Percentiles rank a stretch among this genome's conserved stretches.
Conservation (phyloP, 2,113 vertebrate species). For the Gnathonemus longibarbis region DNA sequence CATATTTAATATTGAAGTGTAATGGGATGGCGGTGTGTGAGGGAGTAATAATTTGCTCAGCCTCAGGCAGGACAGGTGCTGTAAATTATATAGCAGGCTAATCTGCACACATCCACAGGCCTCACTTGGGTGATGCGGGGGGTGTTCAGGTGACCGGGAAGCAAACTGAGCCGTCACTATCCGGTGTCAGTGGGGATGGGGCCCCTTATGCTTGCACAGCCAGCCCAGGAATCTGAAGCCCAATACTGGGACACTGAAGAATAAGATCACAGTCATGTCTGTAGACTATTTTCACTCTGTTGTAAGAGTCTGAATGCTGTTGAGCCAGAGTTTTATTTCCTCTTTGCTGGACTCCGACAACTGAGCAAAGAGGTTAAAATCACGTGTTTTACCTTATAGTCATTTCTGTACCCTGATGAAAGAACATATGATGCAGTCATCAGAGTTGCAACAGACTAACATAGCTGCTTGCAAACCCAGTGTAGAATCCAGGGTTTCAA, state of each 20-base stretch:
- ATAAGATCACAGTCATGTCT: not conserved
- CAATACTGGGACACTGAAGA: not conserved
- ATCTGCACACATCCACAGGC: not conserved
- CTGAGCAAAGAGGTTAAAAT: not conserved
- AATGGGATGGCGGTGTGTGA: not conserved
- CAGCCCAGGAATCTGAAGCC: not conserved
- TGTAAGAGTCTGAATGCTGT: not conserved
- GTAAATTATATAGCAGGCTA: slow-evolving; percentile 1
- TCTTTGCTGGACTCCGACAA: not conserved
- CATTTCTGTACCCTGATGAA: not conserved
- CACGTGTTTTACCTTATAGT: not conserved
- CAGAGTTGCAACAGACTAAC: not conserved
- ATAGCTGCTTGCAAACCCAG: not conserved
- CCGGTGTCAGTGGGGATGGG: not conserved
- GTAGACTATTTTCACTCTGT: not conserved
- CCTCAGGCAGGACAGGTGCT: not conserved
- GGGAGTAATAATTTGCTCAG: not conserved
- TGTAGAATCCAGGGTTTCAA: not conserved
- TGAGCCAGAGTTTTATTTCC: not conserved
- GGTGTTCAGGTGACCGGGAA: not conserved
- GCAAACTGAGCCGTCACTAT: not conserved
- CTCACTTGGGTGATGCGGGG: not conserved
- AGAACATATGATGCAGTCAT: not conserved
- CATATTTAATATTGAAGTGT: not conserved
- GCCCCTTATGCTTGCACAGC: not conserved